Evolutionary conservation across 2,113 vertebrate genomes (phyloP).

Genomic region (Eublepharis macularius): DNA sequence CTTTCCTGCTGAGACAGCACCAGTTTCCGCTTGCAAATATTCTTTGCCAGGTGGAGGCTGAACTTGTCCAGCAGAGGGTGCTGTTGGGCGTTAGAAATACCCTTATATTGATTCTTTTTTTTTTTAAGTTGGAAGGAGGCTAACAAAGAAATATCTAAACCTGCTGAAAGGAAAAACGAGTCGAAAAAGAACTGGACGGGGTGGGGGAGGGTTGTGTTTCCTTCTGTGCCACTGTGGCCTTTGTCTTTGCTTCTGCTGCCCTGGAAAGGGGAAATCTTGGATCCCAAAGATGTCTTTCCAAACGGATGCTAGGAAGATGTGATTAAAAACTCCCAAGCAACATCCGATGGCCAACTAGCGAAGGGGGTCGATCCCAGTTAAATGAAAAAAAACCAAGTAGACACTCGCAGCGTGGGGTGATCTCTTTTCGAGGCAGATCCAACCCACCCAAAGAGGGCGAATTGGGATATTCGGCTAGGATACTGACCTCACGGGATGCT

Average conservation of each 20-base stretch:
- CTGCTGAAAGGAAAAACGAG: not conserved
- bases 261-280: not conserved
- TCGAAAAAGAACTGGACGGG: not conserved
- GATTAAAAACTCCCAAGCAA: not conserved
- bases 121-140: not conserved
- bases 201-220: not conserved
- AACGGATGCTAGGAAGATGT: not conserved
- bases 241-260: not conserved
- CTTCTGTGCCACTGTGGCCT: not conserved
- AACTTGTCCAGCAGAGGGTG: conserved; percentile 5
- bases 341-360: no score
- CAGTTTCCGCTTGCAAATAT: not conserved
- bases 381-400: no score
- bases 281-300: no score
- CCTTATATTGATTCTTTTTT: not conserved
- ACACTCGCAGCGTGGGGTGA: not conserved
- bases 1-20: not conserved
- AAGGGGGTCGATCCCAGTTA: not conserved
- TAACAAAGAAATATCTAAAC: not conserved
- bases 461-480: no score
- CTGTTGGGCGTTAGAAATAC: not conserved
- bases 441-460: no score
- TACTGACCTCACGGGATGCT: no score
- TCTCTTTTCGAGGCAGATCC: not conserved
- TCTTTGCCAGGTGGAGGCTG: not conserved